Base-by-base conservation (phyloP, 2,888 invertebrate species). In the Erebia ligea region DNA sequence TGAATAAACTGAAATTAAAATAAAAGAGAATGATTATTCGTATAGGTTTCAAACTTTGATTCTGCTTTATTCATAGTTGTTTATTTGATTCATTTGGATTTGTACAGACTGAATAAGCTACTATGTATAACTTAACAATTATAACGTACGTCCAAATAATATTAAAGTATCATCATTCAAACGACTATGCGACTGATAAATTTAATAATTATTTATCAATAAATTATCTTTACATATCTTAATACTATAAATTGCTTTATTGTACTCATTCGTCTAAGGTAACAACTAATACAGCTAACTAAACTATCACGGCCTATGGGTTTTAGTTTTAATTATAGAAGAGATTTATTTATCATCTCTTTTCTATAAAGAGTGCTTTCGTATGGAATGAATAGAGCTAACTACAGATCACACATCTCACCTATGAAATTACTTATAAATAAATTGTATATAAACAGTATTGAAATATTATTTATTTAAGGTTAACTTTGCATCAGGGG, bases 261-360 rank as follows among this genome's bases (percentile, higher is more conserved):
- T 91, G 91, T 91, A 92, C 90, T 91, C 86, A 79, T 80, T 83
- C 82, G 76, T 77, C 84, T 87, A 86, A 79, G 79, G 79, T 83
- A 84, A 75, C 65, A 76, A 62, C 69, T 70, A 68, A 72, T 70
- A 73, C 45, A 21, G 45, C 70, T 78, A 73, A 70, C 67, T 71
- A 69, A 64, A 63, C 69, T 71, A 69, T 72, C 54, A 67, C 52
- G 50, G 68, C 58, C 25, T 69, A 67, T 72, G 52, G 65, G 19
- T 64, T 42, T 56, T 66, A 52, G 52, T 64, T 21, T 63, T 13
- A 50, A 10, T 25, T 52, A 13, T 0, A 34, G 21, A 17, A 54
- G 40, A 54, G 61, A 68, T 54, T 45, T 56, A 64, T 48, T 67
- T 68, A 69, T 61, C 42, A 68, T 63, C 59, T 68, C 64, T 50